Base-by-base conservation (phyloP, 2,113 vertebrate genomes). In the Piliocolobus tephrosceles region DNA sequence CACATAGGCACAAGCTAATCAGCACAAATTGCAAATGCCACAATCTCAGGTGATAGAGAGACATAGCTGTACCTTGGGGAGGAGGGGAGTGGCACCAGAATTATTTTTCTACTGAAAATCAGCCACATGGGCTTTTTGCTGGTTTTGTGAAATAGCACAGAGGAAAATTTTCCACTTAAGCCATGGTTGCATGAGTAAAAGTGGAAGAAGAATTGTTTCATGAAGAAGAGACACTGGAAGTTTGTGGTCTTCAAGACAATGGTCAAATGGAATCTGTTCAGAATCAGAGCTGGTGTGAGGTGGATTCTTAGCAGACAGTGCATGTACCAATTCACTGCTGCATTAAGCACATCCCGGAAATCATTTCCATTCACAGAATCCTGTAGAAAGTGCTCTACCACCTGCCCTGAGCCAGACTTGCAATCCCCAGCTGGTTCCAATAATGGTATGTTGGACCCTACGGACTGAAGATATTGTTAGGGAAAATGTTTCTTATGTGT, bases 91-190 rank as follows among this genome's bases (percentile, higher is more conserved):
- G 55, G 64, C 43, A 75, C 10, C 27, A 32, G 27, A 87, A 70
- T 66, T 50, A 43, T 55, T 68, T 66, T 38, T 93, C 55, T 95
- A 70, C 87, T 84, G 85, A 95, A 96, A 97, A 97, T 90, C 85
- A 90, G 50, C 55, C 70, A 50, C 86, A 57, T 75, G 38, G 89
- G 13, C n/a, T 79, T 81, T 57, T 55, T 20, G 30, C 45, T 70
- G 83, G 11, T 68, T 94, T 90, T 81, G 22, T 81, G 70, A 83
- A 92, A 85, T 14, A 64, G 78, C 86, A 35, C 40, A 55, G 47
- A 90, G 40, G n/a, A 57, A 61, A 95, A 91, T 20, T 50, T 80
- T 88, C 87, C 81, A 76, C n/a, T 94, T 38, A 22, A 72, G 35
- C 57, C 5, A 17, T 27, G 73, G 40, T 68, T 88, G 38, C 9